These are phyloP conservation scores for Erynnis tages DNA, from an alignment of 2,888 invertebrate genomes.

Conservation along the genomic window DNA sequence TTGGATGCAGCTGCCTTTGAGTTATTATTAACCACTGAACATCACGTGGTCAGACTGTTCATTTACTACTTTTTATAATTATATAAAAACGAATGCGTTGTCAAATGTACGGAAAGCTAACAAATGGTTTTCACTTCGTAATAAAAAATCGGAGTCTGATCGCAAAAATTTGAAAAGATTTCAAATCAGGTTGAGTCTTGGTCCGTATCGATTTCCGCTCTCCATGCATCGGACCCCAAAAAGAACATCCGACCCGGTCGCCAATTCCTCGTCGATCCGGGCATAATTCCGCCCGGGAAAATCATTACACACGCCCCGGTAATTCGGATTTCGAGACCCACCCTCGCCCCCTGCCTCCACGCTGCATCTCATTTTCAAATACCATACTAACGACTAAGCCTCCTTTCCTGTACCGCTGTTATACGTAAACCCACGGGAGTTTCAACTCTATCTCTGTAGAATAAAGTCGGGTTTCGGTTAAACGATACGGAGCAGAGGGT, in stretches of 20 bases:
- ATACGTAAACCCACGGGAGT: slow-evolving; percentile 47
- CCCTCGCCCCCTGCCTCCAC: slow-evolving; percentile 45
- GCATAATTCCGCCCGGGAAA: slow-evolving; percentile 78
- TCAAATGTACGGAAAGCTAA: too few species aligned
- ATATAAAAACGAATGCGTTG: too few species aligned
- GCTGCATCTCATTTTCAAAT: slow-evolving; percentile 81
- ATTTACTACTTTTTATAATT: too few species aligned
- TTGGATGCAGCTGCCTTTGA: too few species aligned
- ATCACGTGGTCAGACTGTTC: too few species aligned
- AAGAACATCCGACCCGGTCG: slow-evolving; percentile 52
- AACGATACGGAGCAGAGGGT: slow-evolving; percentile 33
- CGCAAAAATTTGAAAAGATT: neutral
- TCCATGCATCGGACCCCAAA: slow-evolving; percentile 42
- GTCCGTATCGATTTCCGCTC: slow-evolving; percentile 36
- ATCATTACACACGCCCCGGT: slow-evolving; percentile 80
- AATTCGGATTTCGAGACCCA: slow-evolving; percentile 76
- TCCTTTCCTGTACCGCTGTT: slow-evolving; percentile 53
- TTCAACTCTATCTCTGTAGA: slow-evolving; percentile 49
- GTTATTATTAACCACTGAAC: too few species aligned
- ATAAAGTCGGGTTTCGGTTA: slow-evolving; percentile 47
- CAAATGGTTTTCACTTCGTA: too few species aligned
- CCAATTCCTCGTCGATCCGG: slow-evolving; percentile 69
- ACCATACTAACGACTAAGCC: slow-evolving; percentile 61
- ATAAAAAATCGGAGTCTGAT: too few species aligned
- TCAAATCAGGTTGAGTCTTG: slow-evolving; percentile 7